Evolutionary conservation across 2,888 invertebrate species (phyloP), one percentile per base, ranked within the genome.

Genomic region (Polietes domitor): DNA sequence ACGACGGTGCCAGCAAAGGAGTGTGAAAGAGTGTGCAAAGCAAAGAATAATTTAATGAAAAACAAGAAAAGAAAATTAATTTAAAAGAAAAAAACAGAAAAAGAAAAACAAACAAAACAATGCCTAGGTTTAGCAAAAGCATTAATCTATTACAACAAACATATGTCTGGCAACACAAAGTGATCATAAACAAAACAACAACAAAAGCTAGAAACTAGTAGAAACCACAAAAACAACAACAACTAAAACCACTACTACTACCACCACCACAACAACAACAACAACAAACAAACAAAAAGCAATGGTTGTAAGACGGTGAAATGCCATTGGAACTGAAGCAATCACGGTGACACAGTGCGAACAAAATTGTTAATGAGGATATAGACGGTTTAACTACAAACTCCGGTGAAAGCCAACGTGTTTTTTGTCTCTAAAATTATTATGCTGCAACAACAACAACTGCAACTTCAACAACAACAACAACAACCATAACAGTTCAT

Each of bases 261-360:
- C n/a, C n/a, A n/a, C n/a, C n/a, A 21, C 5, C 26, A n/a, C 0
- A 55, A 21, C 32, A 70, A 24, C 37, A 28, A 32, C n/a, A 73
- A 43, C 4, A 1, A 24, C 47, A 71, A 24, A 47, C 26, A 61
- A 32, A 17, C 24, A 55, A 21, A 19, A 55, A 55, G 21, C 61
- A 41, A 65, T 65, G 65, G 65, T 65, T 37, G 65, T 55, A 37
- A n/a, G 32, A 53, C 73, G 41, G 50, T 58, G 24, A 75, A 65
- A 77, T 80, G 61, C 41, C 73, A 73, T 63, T 85, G 72, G 72
- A 26, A 21, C 21, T 55, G 71, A 65, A 68, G 19, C 65, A 65
- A 68, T 61, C 61, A 28, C 80, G 80, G 47, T 84, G 77, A 81
- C 72, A 81, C 72, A 72, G 78, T 81, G 37, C 32, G 75, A 75